Base-by-base conservation (phyloP, 2,797 vertebrate species). In the Lutjanus argentimaculatus region DNA sequence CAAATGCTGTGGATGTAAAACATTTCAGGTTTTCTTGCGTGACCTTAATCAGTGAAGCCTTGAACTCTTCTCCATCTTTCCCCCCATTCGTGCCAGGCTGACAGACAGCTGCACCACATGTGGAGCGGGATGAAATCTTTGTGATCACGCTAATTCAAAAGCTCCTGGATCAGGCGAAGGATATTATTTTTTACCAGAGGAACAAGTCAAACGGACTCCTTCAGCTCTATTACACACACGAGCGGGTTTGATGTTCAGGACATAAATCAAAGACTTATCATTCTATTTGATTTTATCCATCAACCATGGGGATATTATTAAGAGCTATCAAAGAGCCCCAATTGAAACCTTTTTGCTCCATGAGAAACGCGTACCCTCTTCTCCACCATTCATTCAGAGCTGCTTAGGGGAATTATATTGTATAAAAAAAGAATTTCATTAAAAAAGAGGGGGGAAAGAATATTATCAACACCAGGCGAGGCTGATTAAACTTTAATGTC, bases 271-370 rank as follows among this genome's bases (percentile, higher is more conserved):
- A 94, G 93, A 83, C 83, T 85, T 51, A 72, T 92, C 88, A 94
- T 94, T 94, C 93, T 65, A 93, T 94, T 94, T 94, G 92, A 94
- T 94, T 93, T 83, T 1, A 62, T 78, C 90, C 82, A 84, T 92
- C 89, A 89, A 77, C 91, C 92, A 79, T 84, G 69, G 90, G 92
- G 92, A 92, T 91, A 91, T 91, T 91, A 93, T 91, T 92, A 90
- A 81, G 56, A 71, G 69, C 83, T 90, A 94, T 94, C 92, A 93
- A 93, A 94, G 85, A 83, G 53, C 48, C 77, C 78, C 91, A 90
- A 91, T 86, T 93, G 92, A 92, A 94, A 94, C 92, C 92, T 93
- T 93, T 94, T 93, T 93, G 89, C 90, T 92, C 79, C 82, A 72
- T 68, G 76, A 87, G 88, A 86, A 90, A 84, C 70, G 58, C 62